These are phyloP conservation scores for Carollia perspicillata DNA, from an alignment of 2,113 vertebrate genomes.

Conservation along the genomic window DNA sequence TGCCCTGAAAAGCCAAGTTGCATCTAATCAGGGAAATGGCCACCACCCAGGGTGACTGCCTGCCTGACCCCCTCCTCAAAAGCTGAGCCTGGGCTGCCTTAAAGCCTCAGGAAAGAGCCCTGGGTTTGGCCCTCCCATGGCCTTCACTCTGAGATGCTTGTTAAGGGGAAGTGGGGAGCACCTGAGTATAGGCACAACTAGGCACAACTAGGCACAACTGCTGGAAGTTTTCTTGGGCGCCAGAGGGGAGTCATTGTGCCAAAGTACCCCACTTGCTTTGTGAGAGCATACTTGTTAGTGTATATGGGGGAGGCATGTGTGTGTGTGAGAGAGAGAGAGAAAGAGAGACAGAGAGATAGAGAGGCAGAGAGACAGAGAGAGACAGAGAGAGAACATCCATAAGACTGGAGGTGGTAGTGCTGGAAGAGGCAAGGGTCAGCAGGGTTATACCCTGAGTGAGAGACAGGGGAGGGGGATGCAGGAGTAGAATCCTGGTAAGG, in stretches of 20 bases:
- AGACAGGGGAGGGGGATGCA: neutral
- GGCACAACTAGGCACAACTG: neutral
- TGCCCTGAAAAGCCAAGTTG: neutral
- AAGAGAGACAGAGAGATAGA: neutral
- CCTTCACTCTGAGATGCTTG: neutral
- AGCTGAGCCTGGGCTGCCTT: neutral
- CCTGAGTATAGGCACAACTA: too few species aligned
- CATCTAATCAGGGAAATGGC: neutral
- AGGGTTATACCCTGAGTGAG: neutral
- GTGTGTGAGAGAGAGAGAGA: neutral
- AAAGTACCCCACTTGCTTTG: neutral
- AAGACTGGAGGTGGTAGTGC: neutral
- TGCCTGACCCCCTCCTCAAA: neutral
- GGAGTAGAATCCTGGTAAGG: slow-evolving; percentile 41
- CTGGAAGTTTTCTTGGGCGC: slow-evolving; percentile 31
- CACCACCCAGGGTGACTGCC: neutral
- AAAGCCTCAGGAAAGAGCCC: neutral
- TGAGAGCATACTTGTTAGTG: neutral
- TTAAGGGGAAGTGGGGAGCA: neutral
- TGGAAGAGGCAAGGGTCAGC: neutral
- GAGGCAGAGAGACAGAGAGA: too few species aligned
- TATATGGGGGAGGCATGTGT: neutral
- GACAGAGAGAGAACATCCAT: neutral
- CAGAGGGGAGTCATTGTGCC: neutral
- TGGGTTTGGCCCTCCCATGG: neutral